Evolutionary conservation across 2,888 invertebrate genomes (phyloP), one percentile per base, ranked within the genome.

Genomic region (Salpingus planirostris): DNA sequence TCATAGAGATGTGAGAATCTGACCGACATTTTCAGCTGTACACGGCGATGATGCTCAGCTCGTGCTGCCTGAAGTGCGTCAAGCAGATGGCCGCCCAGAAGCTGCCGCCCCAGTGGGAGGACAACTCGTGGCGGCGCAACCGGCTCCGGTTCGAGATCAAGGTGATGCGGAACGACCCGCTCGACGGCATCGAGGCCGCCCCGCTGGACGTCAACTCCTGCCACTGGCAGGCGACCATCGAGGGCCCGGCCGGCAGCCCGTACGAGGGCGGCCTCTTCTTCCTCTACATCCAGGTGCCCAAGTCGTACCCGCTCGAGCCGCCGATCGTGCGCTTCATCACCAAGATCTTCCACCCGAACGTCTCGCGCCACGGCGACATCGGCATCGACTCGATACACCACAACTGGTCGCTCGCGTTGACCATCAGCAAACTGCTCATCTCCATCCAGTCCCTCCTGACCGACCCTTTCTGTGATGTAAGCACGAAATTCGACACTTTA

Each of bases 321-420:
- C 93, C 95, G 0, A 79, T 84, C 33, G 91, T 93, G 1, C 73
- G 91, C 11, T 95, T 95, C 68, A 71, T 93, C 38, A 93, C 93
- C 1, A 88, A 86, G 64, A 87, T 95, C 48, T 76, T 91, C 52
- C 95, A 95, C 67, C 93, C 93, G 3, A 95, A 95, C 67, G 85
- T 95, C 32, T 91, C 90, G 2, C 76, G 92, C 1, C 93, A 95
- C 64, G 93, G 93, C 2, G 92, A 93, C 66, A 89, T 95, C 27
- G 93, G 95, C 36, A 84, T 95, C 43, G 93, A 95, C 68, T 90
- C 89, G 6, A 89, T 95, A 49, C 87, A 89, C 53, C 88, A 91
- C 67, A 95, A 95, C 67, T 95, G 93, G 93, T 90, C 90, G n/a
- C 68, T 92, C 39, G 92, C 91, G 1, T 68, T 93, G 42, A 92